Percentiles rank a stretch among this genome's conserved stretches.
Conservation (phyloP, 2,113 vertebrate species). For the Laterallus jamaicensis region DNA sequence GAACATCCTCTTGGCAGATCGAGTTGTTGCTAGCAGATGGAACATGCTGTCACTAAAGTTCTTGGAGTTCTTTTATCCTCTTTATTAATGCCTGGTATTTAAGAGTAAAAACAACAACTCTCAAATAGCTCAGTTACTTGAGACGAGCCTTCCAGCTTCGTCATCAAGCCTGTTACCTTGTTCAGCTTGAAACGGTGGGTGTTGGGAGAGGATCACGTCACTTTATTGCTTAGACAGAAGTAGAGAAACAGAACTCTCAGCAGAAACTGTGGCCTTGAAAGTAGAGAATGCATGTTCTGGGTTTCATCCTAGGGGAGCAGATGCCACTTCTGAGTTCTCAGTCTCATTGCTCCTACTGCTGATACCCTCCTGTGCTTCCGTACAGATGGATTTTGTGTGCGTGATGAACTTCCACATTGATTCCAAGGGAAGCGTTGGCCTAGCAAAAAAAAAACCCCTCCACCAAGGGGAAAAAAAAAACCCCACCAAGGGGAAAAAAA, state of each 20-base stretch:
- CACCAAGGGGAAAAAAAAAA: neutral
- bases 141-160: neutral
- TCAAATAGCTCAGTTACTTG: neutral
- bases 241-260: neutral
- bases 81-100: slow-evolving; percentile 40
- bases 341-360: neutral
- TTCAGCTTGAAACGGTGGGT: rapidly evolving
- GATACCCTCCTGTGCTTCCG: neutral
- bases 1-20: slow-evolving; percentile 47
- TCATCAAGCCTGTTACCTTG: neutral
- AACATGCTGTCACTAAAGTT: slow-evolving; percentile 7
- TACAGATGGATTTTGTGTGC: neutral
- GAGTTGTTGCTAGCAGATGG: slow-evolving; percentile 38
- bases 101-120: slow-evolving; percentile 1
- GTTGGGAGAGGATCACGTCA: neutral
- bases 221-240: neutral
- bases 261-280: neutral
- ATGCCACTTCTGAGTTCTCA: neutral
- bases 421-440: neutral
- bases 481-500: too few relatives aligned
- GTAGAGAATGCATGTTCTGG: neutral
- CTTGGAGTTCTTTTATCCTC: slow-evolving; percentile 50
- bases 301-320: neutral
- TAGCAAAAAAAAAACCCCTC: neutral
- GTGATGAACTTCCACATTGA: neutral